phyloP scores from a whole-genome alignment of 2,888 invertebrate genomes.

The Latheticus oryzae region DNA sequence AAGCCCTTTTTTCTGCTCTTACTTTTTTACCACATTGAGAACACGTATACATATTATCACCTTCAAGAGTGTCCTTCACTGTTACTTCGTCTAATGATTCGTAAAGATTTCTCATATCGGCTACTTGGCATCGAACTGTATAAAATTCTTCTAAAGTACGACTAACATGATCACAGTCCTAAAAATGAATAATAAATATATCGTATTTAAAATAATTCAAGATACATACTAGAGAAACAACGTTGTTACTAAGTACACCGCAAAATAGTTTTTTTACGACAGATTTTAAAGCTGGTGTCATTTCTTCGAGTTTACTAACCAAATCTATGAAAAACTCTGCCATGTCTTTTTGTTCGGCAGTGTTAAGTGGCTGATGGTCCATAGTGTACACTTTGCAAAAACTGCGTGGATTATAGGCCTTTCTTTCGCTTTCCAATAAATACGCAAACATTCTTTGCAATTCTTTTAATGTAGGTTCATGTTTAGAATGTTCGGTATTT shows the following conservation, averaged over 20 bases:
- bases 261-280: slow-evolving; percentile 93
- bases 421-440: slow-evolving; percentile 91
- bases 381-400: slow-evolving; percentile 97
- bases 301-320: slow-evolving; percentile 95
- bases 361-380: slow-evolving; percentile 96
- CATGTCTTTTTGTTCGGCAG: slow-evolving; percentile 98
- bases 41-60: slow-evolving; percentile 98
- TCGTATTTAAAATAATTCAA: neutral
- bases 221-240: slow-evolving; percentile 83
- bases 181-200: slow-evolving; percentile 33
- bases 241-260: slow-evolving; percentile 94
- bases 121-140: slow-evolving; percentile 95
- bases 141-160: slow-evolving; percentile 96
- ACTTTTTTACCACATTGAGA: slow-evolving; percentile 96
- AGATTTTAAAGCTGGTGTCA: slow-evolving; percentile 90
- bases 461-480: slow-evolving; percentile 85
- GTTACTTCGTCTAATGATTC: slow-evolving; percentile 97
- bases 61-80: slow-evolving; percentile 95
- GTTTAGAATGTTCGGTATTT: slow-evolving; percentile 78
- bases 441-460: slow-evolving; percentile 96
- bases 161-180: slow-evolving; percentile 96
- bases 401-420: slow-evolving; percentile 94
- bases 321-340: slow-evolving; percentile 97
- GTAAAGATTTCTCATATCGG: slow-evolving; percentile 95
- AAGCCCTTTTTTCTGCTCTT: slow-evolving; percentile 93